Conservation (phyloP, 2,888 invertebrate genomes). For the Pseudococcus jackbeardsleyi region DNA sequence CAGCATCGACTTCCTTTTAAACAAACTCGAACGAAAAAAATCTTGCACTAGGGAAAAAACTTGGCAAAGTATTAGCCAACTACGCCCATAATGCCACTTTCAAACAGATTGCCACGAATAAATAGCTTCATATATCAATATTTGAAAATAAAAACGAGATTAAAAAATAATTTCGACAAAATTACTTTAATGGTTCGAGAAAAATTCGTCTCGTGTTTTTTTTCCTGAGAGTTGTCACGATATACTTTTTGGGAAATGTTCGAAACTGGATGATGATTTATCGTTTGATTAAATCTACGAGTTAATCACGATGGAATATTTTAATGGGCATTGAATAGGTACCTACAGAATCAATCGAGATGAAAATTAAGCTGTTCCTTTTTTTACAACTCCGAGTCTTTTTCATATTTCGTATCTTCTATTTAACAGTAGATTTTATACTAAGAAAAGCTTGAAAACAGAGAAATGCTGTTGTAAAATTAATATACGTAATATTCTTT, state of each 20-base stretch:
- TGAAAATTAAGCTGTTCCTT: no score
- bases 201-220: background rate
- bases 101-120: constrained; percentile 6
- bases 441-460: no score
- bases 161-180: constrained; percentile 22
- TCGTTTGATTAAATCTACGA: background rate
- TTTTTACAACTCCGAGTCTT: no score
- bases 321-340: no score
- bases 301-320: background rate
- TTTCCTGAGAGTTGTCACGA: background rate
- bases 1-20: background rate
- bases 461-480: no score
- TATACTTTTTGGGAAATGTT: background rate
- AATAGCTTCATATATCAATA: constrained; percentile 13
- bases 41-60: background rate
- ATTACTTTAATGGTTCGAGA: background rate
- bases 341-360: no score
- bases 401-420: no score
- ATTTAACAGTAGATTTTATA: no score
- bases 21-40: background rate
- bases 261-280: background rate
- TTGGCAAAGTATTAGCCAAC: constrained; percentile 1
- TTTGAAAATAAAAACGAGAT: background rate
- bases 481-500: no score
- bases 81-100: constrained; percentile 1